phyloP scores from a whole-genome alignment of 2,888 invertebrate species.

The Amaurobius ferox region DNA sequence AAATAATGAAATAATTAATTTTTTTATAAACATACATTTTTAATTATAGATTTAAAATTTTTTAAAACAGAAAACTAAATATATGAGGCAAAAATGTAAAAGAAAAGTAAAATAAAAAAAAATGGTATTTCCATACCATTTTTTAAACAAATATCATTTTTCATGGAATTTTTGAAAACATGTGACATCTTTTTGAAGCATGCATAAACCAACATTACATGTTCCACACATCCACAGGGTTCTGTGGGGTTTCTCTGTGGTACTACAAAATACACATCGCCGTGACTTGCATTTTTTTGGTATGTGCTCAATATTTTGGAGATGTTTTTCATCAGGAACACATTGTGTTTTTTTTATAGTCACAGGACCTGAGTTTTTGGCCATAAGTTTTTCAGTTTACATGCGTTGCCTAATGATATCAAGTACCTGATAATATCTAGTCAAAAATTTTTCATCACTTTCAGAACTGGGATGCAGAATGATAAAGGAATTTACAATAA shows the following conservation, averaged over 20 bases:
- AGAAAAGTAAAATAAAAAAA: too few species aligned
- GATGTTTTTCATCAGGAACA: background rate
- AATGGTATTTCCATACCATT: too few species aligned
- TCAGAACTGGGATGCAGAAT: background rate
- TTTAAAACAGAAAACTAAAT: too few species aligned
- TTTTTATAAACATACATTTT: too few species aligned
- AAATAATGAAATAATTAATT: too few species aligned
- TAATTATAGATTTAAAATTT: too few species aligned
- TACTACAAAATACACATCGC: constrained; percentile 12
- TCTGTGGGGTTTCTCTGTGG: constrained; percentile 1
- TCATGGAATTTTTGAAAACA: constrained; percentile 3
- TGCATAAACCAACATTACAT: constrained; percentile 6
- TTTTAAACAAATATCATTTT: background rate
- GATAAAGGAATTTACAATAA: background rate
- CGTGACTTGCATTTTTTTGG: background rate
- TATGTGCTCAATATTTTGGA: background rate
- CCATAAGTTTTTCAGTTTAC: background rate
- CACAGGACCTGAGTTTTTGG: too few species aligned
- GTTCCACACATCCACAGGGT: background rate
- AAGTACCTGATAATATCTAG: background rate
- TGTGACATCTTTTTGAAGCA: background rate
- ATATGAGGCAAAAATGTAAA: too few species aligned
- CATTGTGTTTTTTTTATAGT: too few species aligned
- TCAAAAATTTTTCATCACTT: constrained; percentile 4
- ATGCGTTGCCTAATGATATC: background rate